Percentiles rank a stretch among this genome's conserved stretches.
phyloP scores from a whole-genome alignment of 2,888 invertebrate genomes.

The Pseudococcus viburni region DNA sequence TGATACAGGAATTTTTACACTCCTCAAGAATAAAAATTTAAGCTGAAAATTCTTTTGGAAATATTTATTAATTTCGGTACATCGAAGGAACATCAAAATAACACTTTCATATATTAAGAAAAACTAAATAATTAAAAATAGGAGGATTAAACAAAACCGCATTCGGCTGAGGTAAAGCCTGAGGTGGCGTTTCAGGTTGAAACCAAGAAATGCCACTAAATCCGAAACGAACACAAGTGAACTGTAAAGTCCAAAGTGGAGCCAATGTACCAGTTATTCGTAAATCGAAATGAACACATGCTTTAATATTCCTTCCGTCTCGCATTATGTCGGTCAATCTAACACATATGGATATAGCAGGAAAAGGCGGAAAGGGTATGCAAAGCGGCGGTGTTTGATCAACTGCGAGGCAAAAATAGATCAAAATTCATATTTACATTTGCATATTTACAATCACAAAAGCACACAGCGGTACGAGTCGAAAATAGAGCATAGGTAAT shows the following conservation, averaged over 20 bases:
- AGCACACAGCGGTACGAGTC: not conserved
- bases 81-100: not conserved
- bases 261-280: constrained; percentile 53
- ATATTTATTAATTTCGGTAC: not conserved
- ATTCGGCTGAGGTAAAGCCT: not conserved
- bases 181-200: constrained; percentile 10
- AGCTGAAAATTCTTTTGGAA: not conserved
- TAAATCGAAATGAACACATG: constrained; percentile 63
- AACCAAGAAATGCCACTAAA: constrained; percentile 51
- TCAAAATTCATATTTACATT: constrained; percentile 43
- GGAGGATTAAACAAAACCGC: not conserved
- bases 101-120: not conserved
- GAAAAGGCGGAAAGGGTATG: constrained; percentile 61
- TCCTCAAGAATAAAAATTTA: not conserved
- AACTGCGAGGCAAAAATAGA: constrained; percentile 47
- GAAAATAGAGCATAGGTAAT: not conserved
- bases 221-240: constrained; percentile 61
- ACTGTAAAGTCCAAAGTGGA: constrained; percentile 61
- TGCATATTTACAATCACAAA: not conserved
- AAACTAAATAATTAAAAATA: constrained; percentile 15
- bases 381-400: constrained; percentile 62
- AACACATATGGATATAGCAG: constrained; percentile 59
- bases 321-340: constrained; percentile 45
- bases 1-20: not conserved
- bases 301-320: constrained; percentile 60